phyloP scores from a whole-genome alignment of 2,797 vertebrate species.

The Neopelma chrysocephalum region DNA sequence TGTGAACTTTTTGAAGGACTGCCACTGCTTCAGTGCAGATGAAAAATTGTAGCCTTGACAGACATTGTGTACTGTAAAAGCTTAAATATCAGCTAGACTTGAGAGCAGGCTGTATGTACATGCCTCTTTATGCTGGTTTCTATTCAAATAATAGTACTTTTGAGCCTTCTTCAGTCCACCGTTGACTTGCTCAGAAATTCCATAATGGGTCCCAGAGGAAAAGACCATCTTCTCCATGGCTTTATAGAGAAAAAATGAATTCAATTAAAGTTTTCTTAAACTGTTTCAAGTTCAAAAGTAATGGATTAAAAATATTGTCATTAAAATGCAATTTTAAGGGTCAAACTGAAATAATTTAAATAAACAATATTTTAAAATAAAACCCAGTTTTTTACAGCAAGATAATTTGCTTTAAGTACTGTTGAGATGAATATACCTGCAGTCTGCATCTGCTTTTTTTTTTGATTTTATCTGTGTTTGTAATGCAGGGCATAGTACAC shows the following conservation, averaged over 20 bases:
- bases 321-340: neutral
- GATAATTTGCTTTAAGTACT: neutral
- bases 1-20: neutral
- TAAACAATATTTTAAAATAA: neutral
- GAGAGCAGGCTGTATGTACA: neutral
- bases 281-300: neutral
- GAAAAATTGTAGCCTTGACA: neutral
- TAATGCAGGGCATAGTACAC: rapidly evolving
- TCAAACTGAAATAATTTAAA: neutral
- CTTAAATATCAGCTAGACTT: neutral
- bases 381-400: neutral
- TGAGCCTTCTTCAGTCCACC: neutral
- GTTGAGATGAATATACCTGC: neutral
- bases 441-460: neutral
- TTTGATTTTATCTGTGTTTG: neutral
- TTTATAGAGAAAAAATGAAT: neutral
- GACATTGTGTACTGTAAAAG: neutral
- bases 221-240: neutral
- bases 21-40: neutral
- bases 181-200: neutral
- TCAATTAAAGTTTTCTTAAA: neutral
- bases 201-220: neutral
- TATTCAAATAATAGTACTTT: neutral
- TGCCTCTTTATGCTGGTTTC: neutral
- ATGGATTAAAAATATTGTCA: rapidly evolving